Evolutionary conservation across 2,797 vertebrate genomes (phyloP).

Genomic region (Coranthus polyacanthus): DNA sequence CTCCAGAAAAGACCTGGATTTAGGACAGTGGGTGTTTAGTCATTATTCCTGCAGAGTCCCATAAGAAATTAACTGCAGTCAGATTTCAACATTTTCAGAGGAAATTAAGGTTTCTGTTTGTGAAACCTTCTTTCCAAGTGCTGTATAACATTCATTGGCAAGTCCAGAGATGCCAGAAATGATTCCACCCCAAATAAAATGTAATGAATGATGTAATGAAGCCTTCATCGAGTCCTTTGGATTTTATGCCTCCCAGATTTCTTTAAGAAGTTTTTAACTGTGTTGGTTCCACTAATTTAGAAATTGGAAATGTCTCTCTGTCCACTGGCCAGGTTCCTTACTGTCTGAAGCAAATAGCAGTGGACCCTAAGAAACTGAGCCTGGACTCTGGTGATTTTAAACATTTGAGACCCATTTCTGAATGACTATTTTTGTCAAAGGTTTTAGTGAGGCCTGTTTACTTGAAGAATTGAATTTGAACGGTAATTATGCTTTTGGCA

Average conservation of each 20-base stretch:
- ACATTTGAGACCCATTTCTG: too few relatives aligned
- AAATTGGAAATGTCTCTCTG: too few relatives aligned
- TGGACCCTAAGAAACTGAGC: too few relatives aligned
- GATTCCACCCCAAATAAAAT: constrained; percentile 61
- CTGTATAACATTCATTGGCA: constrained; percentile 47
- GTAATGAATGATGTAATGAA: constrained; percentile 1
- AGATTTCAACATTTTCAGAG: constrained; percentile 48
- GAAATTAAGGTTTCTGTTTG: constrained; percentile 57
- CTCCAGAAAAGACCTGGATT: constrained; percentile 59
- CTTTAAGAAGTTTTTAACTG: background rate
- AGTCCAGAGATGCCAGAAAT: constrained; percentile 60
- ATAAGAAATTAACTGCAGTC: constrained; percentile 48
- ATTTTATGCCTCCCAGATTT: constrained; percentile 3
- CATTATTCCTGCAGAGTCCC: constrained; percentile 51
- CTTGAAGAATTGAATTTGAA: too few relatives aligned
- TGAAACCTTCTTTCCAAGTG: constrained; percentile 51
- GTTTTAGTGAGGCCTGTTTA: too few relatives aligned
- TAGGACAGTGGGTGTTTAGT: constrained; percentile 54
- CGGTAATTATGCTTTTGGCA: too few relatives aligned
- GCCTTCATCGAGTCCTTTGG: background rate
- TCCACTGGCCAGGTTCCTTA: too few relatives aligned
- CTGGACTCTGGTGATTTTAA: too few relatives aligned
- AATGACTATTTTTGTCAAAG: too few relatives aligned
- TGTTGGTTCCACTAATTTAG: too few relatives aligned
- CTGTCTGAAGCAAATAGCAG: too few relatives aligned